Base-by-base conservation (phyloP, 2,113 vertebrate genomes). In the Leuciscus idus region DNA sequence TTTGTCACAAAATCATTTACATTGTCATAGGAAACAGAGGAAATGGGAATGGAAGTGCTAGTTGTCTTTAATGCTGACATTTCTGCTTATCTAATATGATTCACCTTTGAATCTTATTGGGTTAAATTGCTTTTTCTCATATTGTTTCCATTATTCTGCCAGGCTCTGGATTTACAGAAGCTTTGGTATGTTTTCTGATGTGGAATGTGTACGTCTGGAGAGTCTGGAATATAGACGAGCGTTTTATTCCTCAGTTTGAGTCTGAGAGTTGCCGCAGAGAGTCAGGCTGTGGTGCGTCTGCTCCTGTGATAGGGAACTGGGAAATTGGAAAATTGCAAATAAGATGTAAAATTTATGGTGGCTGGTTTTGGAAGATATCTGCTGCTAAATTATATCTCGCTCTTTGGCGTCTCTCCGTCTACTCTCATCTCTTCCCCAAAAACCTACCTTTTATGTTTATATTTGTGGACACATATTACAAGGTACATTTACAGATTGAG, bases 191-290 rank as follows among this genome's bases (percentile, higher is more conserved):
- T 52, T 28, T 30, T 55, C 52, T 9, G 61, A 82, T 68, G 43
- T 84, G 82, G 50, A 73, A 39, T 57, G 33, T 73, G 68, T 55
- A 55, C 4, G 28, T 15, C 64, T 70, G 28, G 64, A 21, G 64
- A 62, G 62, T 46, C 77, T 79, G 55, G 75, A 64, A 75, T 76
- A 55, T 39, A 52, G 21, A 76, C 21, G 46, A 83, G 72, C 4
- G 3, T 87, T 64, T 70, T 85, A 83, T 84, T 84, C 78, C 61
- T 87, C 80, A 72, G 46, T 83, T 85, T 88, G 81, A 73, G 85
- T 81, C 88, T 86, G 26, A 81, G 83, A 79, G 75, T 81, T 66
- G 61, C 87, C 9, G 73, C 36, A n/a, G 21, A 73, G 30, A 83
- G 84, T 84, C 87, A 33, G 26, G 28, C 84, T 84, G 26, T n/a